Evolutionary conservation across 1,140 invertebrate species (phyloP), one percentile per base, ranked within the genome.

Genomic region (Eulimnadia texana): DNA sequence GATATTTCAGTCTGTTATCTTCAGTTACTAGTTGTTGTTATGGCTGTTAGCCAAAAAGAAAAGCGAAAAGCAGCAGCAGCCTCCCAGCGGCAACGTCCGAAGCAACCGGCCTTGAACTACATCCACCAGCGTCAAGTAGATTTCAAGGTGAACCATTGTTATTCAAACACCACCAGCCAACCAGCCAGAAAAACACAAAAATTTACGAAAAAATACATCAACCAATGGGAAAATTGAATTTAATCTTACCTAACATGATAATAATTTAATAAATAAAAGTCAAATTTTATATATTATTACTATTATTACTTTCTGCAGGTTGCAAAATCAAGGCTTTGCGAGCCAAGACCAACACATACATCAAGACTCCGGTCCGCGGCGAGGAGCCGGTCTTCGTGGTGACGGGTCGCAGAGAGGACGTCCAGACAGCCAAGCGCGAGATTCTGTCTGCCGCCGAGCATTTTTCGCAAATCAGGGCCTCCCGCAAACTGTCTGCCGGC

Each of bases 301-400:
- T n/a, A n/a, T n/a, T n/a, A n/a, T n/a, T n/a, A n/a, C n/a, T n/a
- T n/a, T 70, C 82, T 82, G 1, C 82, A 99, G 95, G 96, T 67
- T 99, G 96, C 79, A 99, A 99, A 77, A 99, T 99, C 70, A 99
- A 99, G 76, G 95, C 94, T 2, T 80, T 99, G 0, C 83, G 96
- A 62, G 93, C 95, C 1, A 98, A 99, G 77, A 99, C 96, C 49
- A 99, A 99, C 79, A 99, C 96, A 0, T 99, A 99, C 81, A 99
- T 99, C 71, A 99, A 98, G 77, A 99, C 95, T 0, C 96, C 96
- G 62, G 93, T 98, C 13, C 84, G 96, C 29, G 93, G 93, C 11
- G 96, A 99, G 74, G 94, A 98, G 73, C 96, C 97, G 1, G 93
- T 99, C 42, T 99, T 99, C 75, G 94, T 99, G 23, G 95, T 99